phyloP scores from a whole-genome alignment of 2,113 vertebrate species.

The Poeciliopsis retropinna region DNA sequence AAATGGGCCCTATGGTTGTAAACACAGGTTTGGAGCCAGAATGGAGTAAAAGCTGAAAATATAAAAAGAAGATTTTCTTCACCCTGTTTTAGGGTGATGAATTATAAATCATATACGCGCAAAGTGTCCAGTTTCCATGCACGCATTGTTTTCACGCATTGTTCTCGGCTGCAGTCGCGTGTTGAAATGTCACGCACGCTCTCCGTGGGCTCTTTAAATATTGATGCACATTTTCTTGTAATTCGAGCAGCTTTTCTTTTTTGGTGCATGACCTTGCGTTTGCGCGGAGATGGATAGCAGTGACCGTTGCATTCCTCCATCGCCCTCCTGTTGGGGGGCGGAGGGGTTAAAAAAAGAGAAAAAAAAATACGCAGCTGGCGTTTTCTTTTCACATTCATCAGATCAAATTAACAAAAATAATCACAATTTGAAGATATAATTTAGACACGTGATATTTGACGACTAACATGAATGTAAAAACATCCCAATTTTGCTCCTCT shows the following conservation, averaged over 20 bases:
- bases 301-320: constrained; percentile 50
- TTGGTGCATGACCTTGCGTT: constrained; percentile 58
- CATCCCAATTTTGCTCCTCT: background rate
- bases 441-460: background rate
- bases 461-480: background rate
- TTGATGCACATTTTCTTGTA: constrained; percentile 28
- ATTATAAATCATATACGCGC: constrained; percentile 71
- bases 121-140: constrained; percentile 72
- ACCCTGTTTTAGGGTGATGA: constrained; percentile 52
- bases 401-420: background rate
- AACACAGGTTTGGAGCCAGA: background rate
- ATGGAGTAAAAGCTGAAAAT: background rate
- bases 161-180: constrained; percentile 56
- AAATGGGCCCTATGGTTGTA: background rate
- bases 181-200: constrained; percentile 44
- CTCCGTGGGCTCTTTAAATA: constrained; percentile 26
- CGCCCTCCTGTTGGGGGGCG: background rate
- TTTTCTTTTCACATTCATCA: background rate
- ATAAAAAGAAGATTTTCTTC: background rate
- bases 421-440: background rate
- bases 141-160: constrained; percentile 65
- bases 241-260: constrained; percentile 10
- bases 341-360: background rate
- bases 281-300: constrained; percentile 26
- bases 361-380: background rate